These are phyloP conservation scores for Pseudoips prasinana DNA, from an alignment of 2,888 invertebrate genomes.

Conservation along the genomic window DNA sequence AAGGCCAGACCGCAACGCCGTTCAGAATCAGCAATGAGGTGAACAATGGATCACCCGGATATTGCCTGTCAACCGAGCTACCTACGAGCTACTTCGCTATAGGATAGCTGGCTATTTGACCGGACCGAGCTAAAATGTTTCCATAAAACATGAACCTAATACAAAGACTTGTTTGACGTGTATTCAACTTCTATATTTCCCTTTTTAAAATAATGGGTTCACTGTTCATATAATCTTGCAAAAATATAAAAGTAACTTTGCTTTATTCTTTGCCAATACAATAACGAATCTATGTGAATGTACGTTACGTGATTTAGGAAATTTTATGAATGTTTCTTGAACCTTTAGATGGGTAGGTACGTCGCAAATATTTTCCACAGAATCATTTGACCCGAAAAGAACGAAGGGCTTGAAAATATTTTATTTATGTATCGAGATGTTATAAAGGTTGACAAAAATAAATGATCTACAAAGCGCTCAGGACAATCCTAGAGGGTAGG, in stretches of 20 bases:
- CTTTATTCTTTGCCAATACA: too few species aligned
- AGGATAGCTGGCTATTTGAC: slow-evolving; percentile 10
- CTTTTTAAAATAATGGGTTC: too few species aligned
- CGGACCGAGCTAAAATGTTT: slow-evolving; percentile 34
- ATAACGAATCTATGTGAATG: too few species aligned
- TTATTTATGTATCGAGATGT: slow-evolving; percentile 46
- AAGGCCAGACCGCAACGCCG: slow-evolving; percentile 48
- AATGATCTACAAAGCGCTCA: slow-evolving; percentile 50
- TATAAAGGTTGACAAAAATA: slow-evolving; percentile 48
- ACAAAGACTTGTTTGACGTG: slow-evolving; percentile 31
- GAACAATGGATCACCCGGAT: slow-evolving; percentile 79
- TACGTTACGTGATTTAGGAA: too few species aligned
- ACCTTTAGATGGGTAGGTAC: too few species aligned
- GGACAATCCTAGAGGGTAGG: slow-evolving; percentile 54
- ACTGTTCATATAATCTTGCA: too few species aligned
- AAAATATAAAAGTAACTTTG: too few species aligned
- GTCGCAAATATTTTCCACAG: slow-evolving; percentile 6
- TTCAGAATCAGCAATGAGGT: slow-evolving; percentile 73
- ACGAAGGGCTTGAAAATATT: slow-evolving; percentile 18
- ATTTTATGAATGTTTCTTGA: too few species aligned
- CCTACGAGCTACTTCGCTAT: slow-evolving; percentile 42
- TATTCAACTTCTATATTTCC: slow-evolving; percentile 21
- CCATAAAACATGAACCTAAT: slow-evolving; percentile 39
- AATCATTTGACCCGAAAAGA: slow-evolving; percentile 11
- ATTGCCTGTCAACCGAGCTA: slow-evolving; percentile 72